phyloP scores from a whole-genome alignment of 2,888 invertebrate genomes.

The Mythimna pallens region DNA sequence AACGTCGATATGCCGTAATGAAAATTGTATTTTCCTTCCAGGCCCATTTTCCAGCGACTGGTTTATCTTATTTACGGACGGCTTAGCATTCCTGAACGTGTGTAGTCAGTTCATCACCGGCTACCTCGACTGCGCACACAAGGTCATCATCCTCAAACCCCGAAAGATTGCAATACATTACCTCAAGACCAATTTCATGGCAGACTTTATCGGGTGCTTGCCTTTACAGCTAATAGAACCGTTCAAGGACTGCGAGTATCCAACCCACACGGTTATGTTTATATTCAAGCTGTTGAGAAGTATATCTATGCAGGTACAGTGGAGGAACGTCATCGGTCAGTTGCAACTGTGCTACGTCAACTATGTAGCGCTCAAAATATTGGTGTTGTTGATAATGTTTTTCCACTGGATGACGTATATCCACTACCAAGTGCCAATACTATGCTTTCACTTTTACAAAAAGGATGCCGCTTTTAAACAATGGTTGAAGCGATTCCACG shows the following conservation, averaged over 20 bases:
- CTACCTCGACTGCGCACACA: slow-evolving; percentile 74
- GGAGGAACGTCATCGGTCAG: slow-evolving; percentile 71
- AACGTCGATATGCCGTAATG: slow-evolving; percentile 4
- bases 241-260: slow-evolving; percentile 68
- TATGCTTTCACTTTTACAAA: slow-evolving; percentile 69
- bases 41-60: slow-evolving; percentile 72
- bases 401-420: slow-evolving; percentile 80
- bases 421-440: slow-evolving; percentile 76
- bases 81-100: slow-evolving; percentile 73
- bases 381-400: slow-evolving; percentile 69
- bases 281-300: slow-evolving; percentile 75
- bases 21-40: slow-evolving; percentile 52
- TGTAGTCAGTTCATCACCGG: slow-evolving; percentile 77
- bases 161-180: slow-evolving; percentile 73
- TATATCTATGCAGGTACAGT: slow-evolving; percentile 63
- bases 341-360: slow-evolving; percentile 71
- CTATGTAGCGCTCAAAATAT: slow-evolving; percentile 60
- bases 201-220: slow-evolving; percentile 72
- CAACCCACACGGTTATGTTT: slow-evolving; percentile 74
- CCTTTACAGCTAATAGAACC: slow-evolving; percentile 75
- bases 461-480: slow-evolving; percentile 40
- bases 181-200: slow-evolving; percentile 68
- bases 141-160: slow-evolving; percentile 72
- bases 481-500: slow-evolving; percentile 69
- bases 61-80: slow-evolving; percentile 73